Base-by-base conservation (phyloP, 2,888 invertebrate species). In the Campopleginae sp. region DNA sequence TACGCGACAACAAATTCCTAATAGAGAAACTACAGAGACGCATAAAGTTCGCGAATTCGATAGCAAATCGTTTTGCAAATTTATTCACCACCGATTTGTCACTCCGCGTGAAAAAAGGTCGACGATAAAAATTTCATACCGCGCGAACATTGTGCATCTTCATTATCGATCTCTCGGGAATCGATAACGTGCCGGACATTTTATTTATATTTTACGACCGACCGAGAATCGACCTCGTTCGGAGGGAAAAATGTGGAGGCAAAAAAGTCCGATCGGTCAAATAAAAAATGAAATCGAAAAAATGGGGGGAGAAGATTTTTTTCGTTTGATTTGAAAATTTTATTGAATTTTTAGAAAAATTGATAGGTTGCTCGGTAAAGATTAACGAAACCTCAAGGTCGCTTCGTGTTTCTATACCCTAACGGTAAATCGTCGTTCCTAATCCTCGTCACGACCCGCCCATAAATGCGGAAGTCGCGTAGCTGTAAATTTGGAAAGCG, bases 141-240 rank as follows among this genome's bases (percentile, higher is more conserved):
- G 19, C 38, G 19, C 51, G 6, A 70, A 33, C 12, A 17, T 78
- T 19, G 5, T 31, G 63, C 27, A 17, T 51, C 51, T 48, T 2
- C n/a, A 14, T 79, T 46, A 71, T 79, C 79, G 79, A 79, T 71
- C 71, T 70, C 61, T 71, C 46, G 2, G 33, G 8, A 79, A 63
- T 79, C 79, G 46, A 79, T 79, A 48, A 46, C 19, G 23, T 23
- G 58, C 44, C 46, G 70, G 58, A 23, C 3, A 58, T 38, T 38
- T 38, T 54, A 14, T 63, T 33, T 48, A 42, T 54, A 33, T 68
- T 68, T 31, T 31, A n/a, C n/a, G n/a, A 61, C 23, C 23, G 12
- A 19, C 19, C 65, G 14, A 10, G 0, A 14, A 27, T 51, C 23
- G 38, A 10, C 65, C 51, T 38, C 17, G 23, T 65, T 23, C n/a